Evolutionary conservation across 2,888 invertebrate genomes (phyloP), one percentile per base, ranked within the genome.

Genomic region (Troides aeacus): DNA sequence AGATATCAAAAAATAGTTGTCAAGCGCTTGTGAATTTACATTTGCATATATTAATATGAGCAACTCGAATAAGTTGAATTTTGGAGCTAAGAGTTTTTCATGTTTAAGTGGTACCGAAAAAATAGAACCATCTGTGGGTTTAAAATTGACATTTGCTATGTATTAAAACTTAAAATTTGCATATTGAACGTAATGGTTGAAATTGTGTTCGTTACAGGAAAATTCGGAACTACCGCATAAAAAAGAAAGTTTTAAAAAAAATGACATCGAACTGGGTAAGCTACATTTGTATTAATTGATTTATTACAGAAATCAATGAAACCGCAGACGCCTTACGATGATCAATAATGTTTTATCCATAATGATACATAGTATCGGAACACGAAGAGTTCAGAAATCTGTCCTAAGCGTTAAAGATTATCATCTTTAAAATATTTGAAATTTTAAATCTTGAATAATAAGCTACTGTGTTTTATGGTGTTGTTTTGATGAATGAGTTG

Each of bases 101-200:
- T 61, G 21, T 46, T 61, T 57, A 24, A 69, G 30, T 69, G 56
- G 42, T 23, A 69, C 42, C 18, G 36, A 65, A 17, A 18, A 30
- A 62, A 46, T 30, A 24, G 46, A 58, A 64, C n/a, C 62, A 21
- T 18, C 18, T 30, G 69, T 69, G 56, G 65, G 62, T 68, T 68
- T 46, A 58, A 62, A 42, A 7, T 50, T 30, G 15, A 42, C 57
- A n/a, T 53, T n/a, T 36, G 17, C 46, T 62, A 24, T 59, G 24
- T 0, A 53, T 15, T 53, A 53, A 53, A 53, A 53, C 18, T 53
- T 39, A 10, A 39, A 39, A 8, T 17, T 53, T 53, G 17, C 3
- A n/a, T 53, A 17, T 17, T n/a, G 17, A 53, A 53, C 15, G 15
- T 5, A 53, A 17, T 53, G 1, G 53, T 18, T 53, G 12, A 17